Conservation (phyloP, 2,888 invertebrate genomes). For the Cotesia congregata region DNA sequence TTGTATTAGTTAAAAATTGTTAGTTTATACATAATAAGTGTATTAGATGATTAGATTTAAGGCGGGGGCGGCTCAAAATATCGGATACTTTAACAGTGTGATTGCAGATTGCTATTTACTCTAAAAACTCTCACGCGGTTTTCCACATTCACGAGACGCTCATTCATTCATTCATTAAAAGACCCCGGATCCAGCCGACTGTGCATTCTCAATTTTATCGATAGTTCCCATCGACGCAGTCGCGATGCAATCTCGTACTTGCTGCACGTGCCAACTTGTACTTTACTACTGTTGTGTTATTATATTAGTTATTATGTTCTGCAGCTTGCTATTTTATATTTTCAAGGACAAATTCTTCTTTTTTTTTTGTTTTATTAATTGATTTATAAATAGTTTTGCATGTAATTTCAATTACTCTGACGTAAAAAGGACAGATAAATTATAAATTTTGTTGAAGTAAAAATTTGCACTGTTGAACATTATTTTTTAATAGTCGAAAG, state of each 20-base stretch:
- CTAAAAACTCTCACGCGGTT: slow-evolving; percentile 30
- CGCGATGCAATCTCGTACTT: slow-evolving; percentile 12
- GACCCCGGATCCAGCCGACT: slow-evolving; percentile 13
- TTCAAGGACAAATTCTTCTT: neutral
- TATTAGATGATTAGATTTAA: too few relatives aligned
- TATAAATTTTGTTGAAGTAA: too few relatives aligned
- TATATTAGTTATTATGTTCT: neutral
- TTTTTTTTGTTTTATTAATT: neutral
- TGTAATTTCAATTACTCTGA: too few relatives aligned
- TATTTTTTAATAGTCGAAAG: too few relatives aligned
- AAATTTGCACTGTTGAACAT: too few relatives aligned
- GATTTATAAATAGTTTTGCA: neutral
- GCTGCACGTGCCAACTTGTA: neutral
- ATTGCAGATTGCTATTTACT: slow-evolving; percentile 14
- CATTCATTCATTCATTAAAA: slow-evolving; percentile 57
- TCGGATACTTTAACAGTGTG: neutral
- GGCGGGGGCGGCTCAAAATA: too few relatives aligned
- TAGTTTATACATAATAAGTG: too few relatives aligned
- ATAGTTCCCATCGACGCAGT: slow-evolving; percentile 53
- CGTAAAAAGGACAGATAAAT: too few relatives aligned
- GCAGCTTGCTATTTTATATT: neutral
- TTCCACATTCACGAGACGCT: slow-evolving; percentile 57
- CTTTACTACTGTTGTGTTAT: neutral
- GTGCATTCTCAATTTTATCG: slow-evolving; percentile 63
- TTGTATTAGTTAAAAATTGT: too few relatives aligned